These are phyloP conservation scores for Lepidocyrtinus sp. DNA, from an alignment of 2,888 invertebrate genomes.

Conservation along the genomic window DNA sequence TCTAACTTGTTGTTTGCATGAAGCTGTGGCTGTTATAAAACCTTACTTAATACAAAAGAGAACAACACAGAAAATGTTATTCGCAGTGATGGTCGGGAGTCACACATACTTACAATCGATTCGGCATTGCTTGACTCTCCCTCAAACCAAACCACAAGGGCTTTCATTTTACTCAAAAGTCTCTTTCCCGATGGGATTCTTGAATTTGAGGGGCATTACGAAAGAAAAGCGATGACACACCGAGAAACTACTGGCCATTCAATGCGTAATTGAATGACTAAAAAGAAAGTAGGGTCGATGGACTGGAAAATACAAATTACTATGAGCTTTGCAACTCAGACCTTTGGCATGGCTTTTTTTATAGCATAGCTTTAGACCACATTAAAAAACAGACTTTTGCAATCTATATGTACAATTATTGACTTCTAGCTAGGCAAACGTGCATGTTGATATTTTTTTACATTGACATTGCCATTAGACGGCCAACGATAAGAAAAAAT, in stretches of 20 bases:
- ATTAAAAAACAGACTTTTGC: too few species aligned
- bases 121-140: too few species aligned
- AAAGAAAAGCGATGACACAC: constrained; percentile 20
- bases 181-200: too few species aligned
- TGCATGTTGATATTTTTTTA: background rate
- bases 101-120: too few species aligned
- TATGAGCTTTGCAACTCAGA: too few species aligned
- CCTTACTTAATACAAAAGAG: background rate
- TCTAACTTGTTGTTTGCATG: constrained; percentile 11
- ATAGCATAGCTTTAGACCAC: background rate
- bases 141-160: too few species aligned
- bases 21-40: background rate
- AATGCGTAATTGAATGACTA: constrained; percentile 28
- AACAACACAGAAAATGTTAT: too few species aligned
- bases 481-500: background rate
- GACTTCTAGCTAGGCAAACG: background rate
- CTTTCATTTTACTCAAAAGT: too few species aligned
- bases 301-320: constrained; percentile 5
- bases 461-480: constrained; percentile 18
- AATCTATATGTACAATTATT: background rate
- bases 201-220: constrained; percentile 1
- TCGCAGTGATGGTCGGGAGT: too few species aligned
- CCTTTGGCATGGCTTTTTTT: too few species aligned
- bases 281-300: constrained; percentile 12
- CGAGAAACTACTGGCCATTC: too few species aligned